Evolutionary conservation across 2,888 invertebrate species (phyloP).

Genomic region (Drosophila cyrtoloma): DNA sequence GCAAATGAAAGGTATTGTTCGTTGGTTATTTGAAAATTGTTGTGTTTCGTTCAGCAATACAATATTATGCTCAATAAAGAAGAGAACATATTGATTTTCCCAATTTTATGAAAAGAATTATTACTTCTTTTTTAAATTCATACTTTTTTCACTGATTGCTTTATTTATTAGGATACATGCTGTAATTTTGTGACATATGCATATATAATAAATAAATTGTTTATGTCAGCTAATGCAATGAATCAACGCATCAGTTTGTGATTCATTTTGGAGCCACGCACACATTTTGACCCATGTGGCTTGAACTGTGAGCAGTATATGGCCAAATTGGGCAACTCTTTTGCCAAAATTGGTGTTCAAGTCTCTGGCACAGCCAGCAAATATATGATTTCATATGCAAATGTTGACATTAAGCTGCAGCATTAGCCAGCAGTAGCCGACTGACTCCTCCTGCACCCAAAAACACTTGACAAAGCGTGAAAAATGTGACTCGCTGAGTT

Average conservation of each 20-base stretch:
- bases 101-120: neutral
- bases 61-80: neutral
- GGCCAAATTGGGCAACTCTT: slow-evolving; percentile 54
- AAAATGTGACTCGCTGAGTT: slow-evolving; percentile 58
- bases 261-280: slow-evolving; percentile 54
- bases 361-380: slow-evolving; percentile 36
- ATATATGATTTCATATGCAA: slow-evolving; percentile 76
- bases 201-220: neutral
- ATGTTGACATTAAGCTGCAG: slow-evolving; percentile 80
- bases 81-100: neutral
- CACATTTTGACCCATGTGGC: slow-evolving; percentile 28
- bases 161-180: neutral
- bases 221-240: neutral
- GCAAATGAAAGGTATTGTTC: neutral
- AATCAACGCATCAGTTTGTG: slow-evolving; percentile 26
- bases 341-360: slow-evolving; percentile 56
- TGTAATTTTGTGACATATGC: neutral
- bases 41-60: neutral
- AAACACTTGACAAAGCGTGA: slow-evolving; percentile 72
- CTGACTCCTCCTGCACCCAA: slow-evolving; percentile 60
- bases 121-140: neutral
- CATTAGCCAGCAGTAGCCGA: slow-evolving; percentile 51
- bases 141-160: neutral
- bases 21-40: neutral
- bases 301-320: slow-evolving; percentile 13